Base-by-base conservation (phyloP, 1,140 invertebrate genomes). In the Drosophila novamexicana region DNA sequence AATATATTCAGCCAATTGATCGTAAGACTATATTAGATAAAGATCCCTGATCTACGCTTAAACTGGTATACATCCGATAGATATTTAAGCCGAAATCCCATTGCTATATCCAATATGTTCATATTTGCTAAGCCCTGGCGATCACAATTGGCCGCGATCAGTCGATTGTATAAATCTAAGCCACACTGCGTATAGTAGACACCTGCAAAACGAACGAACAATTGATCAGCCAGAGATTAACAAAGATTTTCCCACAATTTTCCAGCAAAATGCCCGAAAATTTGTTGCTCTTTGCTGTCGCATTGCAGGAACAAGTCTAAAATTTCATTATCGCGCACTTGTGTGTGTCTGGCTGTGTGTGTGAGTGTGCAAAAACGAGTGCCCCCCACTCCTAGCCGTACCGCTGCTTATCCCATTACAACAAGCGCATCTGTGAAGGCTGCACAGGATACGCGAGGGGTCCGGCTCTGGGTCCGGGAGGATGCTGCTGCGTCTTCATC, bases 201-300 rank as follows among this genome's bases (percentile, higher is more conserved):
- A 88, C 84, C 83, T 88, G 83, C 83, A 74, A 79, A 76, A 68
- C 63, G 76, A 73, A 67, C 65, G 69, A 83, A 80, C 84, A 76
- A 86, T 86, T 83, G 81, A 84, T 83, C 84, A 71, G 77, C 52
- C 50, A 56, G 47, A 80, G 83, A 88, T 88, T 88, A 88, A 72
- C 50, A 79, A 62, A 75, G 83, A 88, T 88, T 88, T 88, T 88
- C 83, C 83, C 83, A 88, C 83, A 86, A 86, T 86, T 86, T 86
- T 50, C 77, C 49, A 57, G 65, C 79, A 81, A 79, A 79, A 66
- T 65, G 54, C 58, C 59, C 44, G 32, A 58, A 39, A 67, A 58
- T 50, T 45, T 52, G 58, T 63, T 77, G 72, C 50, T 57, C 54
- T 62, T 77, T 59, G 50, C 37, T 36, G n/a, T n/a, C 37, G 39